Evolutionary conservation across 2,797 vertebrate genomes (phyloP).

Genomic region (Prionace glauca): DNA sequence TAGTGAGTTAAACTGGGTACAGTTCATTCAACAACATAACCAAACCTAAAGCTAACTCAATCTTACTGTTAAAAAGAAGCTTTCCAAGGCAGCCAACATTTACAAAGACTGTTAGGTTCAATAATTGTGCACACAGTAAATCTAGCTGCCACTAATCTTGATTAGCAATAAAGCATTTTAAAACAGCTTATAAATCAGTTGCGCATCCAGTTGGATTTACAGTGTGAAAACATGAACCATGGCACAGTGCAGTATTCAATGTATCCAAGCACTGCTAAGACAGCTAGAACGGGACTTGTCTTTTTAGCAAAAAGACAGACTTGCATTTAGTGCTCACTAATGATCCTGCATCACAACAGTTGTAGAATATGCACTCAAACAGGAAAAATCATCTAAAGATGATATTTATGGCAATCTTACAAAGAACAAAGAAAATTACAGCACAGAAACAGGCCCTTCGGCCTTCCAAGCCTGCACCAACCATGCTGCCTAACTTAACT

Average conservation of each 20-base stretch:
- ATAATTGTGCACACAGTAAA: neutral
- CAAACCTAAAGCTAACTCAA: neutral
- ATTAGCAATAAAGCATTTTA: neutral
- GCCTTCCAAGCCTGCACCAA: no score
- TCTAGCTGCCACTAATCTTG: neutral
- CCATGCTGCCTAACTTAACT: no score
- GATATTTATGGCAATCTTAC: neutral
- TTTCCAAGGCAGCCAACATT: neutral
- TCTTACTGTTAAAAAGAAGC: neutral
- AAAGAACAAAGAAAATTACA: no score
- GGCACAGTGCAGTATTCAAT: neutral
- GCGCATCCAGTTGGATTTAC: neutral
- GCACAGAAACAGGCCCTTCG: no score
- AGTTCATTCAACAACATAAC: neutral
- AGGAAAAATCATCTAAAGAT: neutral
- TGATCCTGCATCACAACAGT: neutral
- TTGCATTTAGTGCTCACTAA: neutral
- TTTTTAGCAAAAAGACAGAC: neutral
- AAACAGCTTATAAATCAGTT: neutral
- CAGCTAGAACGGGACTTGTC: neutral
- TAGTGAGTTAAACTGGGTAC: neutral
- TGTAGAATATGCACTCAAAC: neutral
- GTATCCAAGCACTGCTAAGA: neutral
- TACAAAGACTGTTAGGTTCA: neutral
- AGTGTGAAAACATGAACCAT: neutral